phyloP scores from a whole-genome alignment of 1,140 invertebrate species.

The Episyrphus balteatus region DNA sequence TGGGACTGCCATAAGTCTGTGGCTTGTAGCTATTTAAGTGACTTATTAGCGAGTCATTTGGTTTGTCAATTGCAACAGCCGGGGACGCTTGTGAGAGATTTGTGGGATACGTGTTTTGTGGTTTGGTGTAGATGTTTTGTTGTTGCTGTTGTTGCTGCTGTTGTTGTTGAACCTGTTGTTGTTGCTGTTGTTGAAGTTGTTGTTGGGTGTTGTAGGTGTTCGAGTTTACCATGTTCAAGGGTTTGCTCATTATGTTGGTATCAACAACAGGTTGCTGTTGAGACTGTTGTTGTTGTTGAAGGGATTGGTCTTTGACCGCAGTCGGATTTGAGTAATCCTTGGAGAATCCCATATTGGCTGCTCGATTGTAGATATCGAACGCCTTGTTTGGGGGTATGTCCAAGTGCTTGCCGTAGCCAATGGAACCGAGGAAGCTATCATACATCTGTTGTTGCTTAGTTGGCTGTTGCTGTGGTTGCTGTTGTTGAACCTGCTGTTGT shows the following conservation, averaged over 20 bases:
- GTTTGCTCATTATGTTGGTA: slow-evolving; percentile 9
- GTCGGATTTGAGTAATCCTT: slow-evolving; percentile 20
- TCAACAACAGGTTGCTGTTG: slow-evolving; percentile 8
- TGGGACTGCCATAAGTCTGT: slow-evolving; percentile 31
- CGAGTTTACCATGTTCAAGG: slow-evolving; percentile 4
- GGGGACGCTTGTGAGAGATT: slow-evolving; percentile 10
- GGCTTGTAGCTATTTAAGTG: slow-evolving; percentile 21
- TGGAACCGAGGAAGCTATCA: slow-evolving; percentile 28
- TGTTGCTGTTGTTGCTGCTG: slow-evolving; percentile 1
- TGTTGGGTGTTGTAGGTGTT: neutral
- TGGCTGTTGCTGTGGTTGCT: slow-evolving; percentile 9
- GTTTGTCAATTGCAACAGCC: slow-evolving; percentile 12
- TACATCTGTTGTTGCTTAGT: slow-evolving; percentile 33
- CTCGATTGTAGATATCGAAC: slow-evolving; percentile 34
- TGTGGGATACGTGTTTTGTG: slow-evolving; percentile 2
- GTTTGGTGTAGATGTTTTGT: slow-evolving; percentile 5
- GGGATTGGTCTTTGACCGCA: slow-evolving; percentile 13
- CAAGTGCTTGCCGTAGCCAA: slow-evolving; percentile 26
- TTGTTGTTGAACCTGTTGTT: slow-evolving; percentile 4
- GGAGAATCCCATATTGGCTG: slow-evolving; percentile 30
- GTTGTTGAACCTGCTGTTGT: neutral
- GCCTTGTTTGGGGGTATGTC: slow-evolving; percentile 33
- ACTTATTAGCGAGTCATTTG: slow-evolving; percentile 30
- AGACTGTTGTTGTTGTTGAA: slow-evolving; percentile 19
- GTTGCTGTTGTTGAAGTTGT: slow-evolving; percentile 4